These are phyloP conservation scores for Drosophila suzukii DNA, from an alignment of 1,140 invertebrate genomes.

Conservation along the genomic window DNA sequence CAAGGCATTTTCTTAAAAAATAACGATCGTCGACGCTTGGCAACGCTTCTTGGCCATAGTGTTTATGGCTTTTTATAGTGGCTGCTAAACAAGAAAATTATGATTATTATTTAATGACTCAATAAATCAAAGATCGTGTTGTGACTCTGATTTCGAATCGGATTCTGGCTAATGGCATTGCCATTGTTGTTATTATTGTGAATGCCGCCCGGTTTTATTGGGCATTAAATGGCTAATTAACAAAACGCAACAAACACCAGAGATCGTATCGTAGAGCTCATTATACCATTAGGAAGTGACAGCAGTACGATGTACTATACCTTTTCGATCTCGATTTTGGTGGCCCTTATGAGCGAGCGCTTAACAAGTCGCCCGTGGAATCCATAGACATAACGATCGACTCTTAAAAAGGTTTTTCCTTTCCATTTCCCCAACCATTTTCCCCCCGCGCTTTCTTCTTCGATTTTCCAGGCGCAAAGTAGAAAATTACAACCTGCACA, in stretches of 20 bases:
- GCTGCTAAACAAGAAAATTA: slow-evolving; percentile 63
- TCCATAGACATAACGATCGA: slow-evolving; percentile 48
- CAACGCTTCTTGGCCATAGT: slow-evolving; percentile 6
- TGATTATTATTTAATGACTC: slow-evolving; percentile 78
- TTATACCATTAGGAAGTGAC: slow-evolving; percentile 44
- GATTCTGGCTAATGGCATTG: slow-evolving; percentile 43
- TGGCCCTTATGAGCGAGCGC: slow-evolving; percentile 52
- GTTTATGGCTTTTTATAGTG: slow-evolving; percentile 41
- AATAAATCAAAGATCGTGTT: slow-evolving; percentile 68
- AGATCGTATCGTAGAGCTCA: slow-evolving; percentile 32
- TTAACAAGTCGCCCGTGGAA: slow-evolving; percentile 37
- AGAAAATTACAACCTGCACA: slow-evolving; percentile 80
- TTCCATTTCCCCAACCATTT: neutral
- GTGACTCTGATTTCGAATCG: slow-evolving; percentile 31
- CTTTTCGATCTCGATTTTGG: slow-evolving; percentile 9
- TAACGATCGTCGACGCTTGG: neutral
- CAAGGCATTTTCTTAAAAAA: neutral
- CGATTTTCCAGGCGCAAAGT: slow-evolving; percentile 72
- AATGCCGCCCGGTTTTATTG: slow-evolving; percentile 56
- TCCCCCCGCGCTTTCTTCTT: slow-evolving; percentile 9
- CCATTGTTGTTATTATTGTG: slow-evolving; percentile 21
- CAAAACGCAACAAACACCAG: slow-evolving; percentile 62
- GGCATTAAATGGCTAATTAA: slow-evolving; percentile 78
- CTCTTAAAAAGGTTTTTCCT: slow-evolving; percentile 23
- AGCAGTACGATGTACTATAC: neutral